These are phyloP conservation scores for Uria lomvia DNA, from an alignment of 2,113 vertebrate species.

Conservation along the genomic window DNA sequence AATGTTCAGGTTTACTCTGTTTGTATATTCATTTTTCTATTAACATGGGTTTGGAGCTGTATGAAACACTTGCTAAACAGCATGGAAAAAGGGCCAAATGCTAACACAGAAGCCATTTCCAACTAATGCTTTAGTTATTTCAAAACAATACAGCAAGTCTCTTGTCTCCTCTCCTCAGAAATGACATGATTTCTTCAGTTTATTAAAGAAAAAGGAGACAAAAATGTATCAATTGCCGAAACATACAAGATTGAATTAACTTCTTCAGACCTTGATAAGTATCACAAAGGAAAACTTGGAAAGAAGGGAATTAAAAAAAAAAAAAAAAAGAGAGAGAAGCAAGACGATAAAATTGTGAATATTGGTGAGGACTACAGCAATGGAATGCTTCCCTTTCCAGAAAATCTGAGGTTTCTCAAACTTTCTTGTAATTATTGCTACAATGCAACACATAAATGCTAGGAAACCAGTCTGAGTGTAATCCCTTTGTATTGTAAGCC, in stretches of 20 bases:
- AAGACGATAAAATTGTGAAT: background rate
- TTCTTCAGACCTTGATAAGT: background rate
- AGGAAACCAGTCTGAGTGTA: background rate
- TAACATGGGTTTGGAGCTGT: background rate
- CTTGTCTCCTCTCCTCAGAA: background rate
- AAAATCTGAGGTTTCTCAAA: background rate
- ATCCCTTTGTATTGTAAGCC: background rate
- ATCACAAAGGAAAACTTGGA: background rate
- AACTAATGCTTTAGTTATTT: background rate
- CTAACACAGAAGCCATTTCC: background rate
- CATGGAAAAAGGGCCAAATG: background rate
- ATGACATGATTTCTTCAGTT: background rate
- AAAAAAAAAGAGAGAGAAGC: background rate
- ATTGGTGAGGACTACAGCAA: background rate
- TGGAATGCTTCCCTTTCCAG: background rate
- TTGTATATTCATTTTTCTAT: background rate
- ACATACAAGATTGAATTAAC: background rate
- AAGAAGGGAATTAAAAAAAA: background rate
- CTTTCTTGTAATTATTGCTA: background rate
- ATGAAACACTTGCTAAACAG: background rate
- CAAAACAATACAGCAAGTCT: background rate
- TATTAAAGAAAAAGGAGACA: background rate
- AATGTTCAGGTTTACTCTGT: background rate
- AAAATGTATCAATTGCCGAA: background rate
- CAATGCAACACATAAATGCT: background rate